These are phyloP conservation scores for Leptothorax acervorum DNA, from an alignment of 2,888 invertebrate genomes.

Conservation along the genomic window DNA sequence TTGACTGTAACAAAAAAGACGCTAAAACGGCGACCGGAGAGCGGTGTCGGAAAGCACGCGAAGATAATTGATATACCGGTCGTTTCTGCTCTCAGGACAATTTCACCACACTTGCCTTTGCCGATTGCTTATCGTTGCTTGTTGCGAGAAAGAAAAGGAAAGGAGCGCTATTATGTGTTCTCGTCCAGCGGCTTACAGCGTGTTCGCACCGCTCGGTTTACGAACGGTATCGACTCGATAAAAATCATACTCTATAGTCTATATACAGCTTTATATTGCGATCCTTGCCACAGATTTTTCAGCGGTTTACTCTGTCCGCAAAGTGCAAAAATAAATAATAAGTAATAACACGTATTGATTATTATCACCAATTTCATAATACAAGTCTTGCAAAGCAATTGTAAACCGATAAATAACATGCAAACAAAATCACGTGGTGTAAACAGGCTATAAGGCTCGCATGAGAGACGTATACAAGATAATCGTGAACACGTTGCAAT, in stretches of 20 bases:
- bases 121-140: slow-evolving; percentile 84
- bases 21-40: slow-evolving; percentile 32
- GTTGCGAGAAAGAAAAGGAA: slow-evolving; percentile 71
- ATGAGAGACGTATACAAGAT: neutral
- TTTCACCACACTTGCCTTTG: slow-evolving; percentile 84
- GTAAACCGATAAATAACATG: neutral
- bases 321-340: neutral
- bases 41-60: slow-evolving; percentile 31
- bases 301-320: neutral
- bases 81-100: slow-evolving; percentile 58
- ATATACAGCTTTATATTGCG: neutral
- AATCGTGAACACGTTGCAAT: slow-evolving; percentile 32
- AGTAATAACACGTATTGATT: slow-evolving; percentile 7
- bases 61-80: slow-evolving; percentile 30
- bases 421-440: slow-evolving; percentile 4
- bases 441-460: slow-evolving; percentile 21
- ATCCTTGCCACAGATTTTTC: slow-evolving; percentile 6
- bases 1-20: slow-evolving; percentile 24
- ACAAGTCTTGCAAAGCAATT: neutral
- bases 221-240: neutral
- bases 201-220: slow-evolving; percentile 10
- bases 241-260: neutral
- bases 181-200: slow-evolving; percentile 24
- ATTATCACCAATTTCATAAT: neutral
- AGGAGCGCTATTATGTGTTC: slow-evolving; percentile 32